These are phyloP conservation scores for Oxystoma pomonae DNA, from an alignment of 2,888 invertebrate genomes.

Conservation along the genomic window DNA sequence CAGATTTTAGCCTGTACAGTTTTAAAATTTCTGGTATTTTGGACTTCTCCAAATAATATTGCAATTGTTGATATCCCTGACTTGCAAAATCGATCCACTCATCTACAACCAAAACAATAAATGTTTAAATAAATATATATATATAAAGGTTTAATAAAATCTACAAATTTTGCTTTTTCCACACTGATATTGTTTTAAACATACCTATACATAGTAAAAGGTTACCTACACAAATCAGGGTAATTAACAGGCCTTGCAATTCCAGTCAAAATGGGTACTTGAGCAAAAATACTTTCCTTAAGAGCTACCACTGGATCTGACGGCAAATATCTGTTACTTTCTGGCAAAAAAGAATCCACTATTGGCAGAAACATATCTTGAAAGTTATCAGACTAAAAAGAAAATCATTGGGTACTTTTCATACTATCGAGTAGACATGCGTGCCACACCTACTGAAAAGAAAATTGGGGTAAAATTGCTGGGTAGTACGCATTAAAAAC, in stretches of 20 bases:
- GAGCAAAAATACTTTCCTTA: slow-evolving; percentile 51
- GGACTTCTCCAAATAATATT: slow-evolving; percentile 55
- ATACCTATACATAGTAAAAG: background rate
- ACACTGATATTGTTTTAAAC: background rate
- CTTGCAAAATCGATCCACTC: slow-evolving; percentile 58
- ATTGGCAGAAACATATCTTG: slow-evolving; percentile 59
- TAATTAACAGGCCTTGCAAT: slow-evolving; percentile 55
- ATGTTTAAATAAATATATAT: background rate
- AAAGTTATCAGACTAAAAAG: slow-evolving; percentile 54
- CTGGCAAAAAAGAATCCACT: slow-evolving; percentile 58
- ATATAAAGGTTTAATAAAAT: too few species aligned
- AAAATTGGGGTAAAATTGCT: too few species aligned
- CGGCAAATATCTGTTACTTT: slow-evolving; percentile 59
- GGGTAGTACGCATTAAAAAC: too few species aligned
- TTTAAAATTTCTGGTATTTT: slow-evolving; percentile 57
- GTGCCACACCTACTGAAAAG: too few species aligned
- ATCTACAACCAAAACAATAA: slow-evolving; percentile 44
- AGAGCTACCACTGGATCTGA: slow-evolving; percentile 53
- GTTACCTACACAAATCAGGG: slow-evolving; percentile 32
- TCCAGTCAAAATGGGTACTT: slow-evolving; percentile 65
- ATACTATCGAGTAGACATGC: too few species aligned
- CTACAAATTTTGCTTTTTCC: background rate
- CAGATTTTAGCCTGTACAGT: slow-evolving; percentile 42
- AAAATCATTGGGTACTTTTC: too few species aligned
- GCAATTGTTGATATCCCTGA: slow-evolving; percentile 53